Base-by-base conservation (phyloP, 2,113 vertebrate genomes). In the Ranitomeya imitator region DNA sequence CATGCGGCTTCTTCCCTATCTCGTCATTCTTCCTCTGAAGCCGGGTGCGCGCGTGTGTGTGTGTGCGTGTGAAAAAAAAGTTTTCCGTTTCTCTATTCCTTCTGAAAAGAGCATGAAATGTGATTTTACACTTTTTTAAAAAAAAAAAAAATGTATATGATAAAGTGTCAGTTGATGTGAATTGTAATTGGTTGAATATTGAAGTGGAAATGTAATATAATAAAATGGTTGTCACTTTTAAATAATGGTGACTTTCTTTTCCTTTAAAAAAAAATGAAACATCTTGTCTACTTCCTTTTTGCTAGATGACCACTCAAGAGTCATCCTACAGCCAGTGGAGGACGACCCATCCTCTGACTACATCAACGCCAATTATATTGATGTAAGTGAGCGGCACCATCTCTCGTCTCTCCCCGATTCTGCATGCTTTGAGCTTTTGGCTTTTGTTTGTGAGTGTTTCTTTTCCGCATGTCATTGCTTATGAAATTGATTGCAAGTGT, bases 281-380 rank as follows among this genome's bases (percentile, higher is more conserved):
- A 1, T 45, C 57, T 80, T 13, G 14, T 59, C 16, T 7, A 15
- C 6, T 83, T 69, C 5, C 37, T 45, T 69, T 67, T 55, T 83
- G 12, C 51, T 90, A 99, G 98, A 99, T 94, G 98, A 99, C 94
- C 98, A 99, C 92, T 99, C 98, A 92, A 96, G 98, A 94, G 98
- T 99, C 94, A 99, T 99, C 94, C 95, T 99, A 91, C 98, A 99
- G 91, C 97, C 98, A 89, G 97, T 99, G 83, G 98, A 99, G 92
- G 98, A 99, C 90, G 98, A 99, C 91, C 97, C 98, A 89, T 97
- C 98, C 93, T 99, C 98, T 90, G 98, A 99, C 95, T 99, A 99
- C 94, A 99, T 99, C 95, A 99, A 99, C 95, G 98, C 98, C 95
- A 99, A 99, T 96, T 99, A 99, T 93, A 99, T 99, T 94, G 98